Evolutionary conservation across 2,888 invertebrate genomes (phyloP).

Genomic region (Teinopalpus imperialis): DNA sequence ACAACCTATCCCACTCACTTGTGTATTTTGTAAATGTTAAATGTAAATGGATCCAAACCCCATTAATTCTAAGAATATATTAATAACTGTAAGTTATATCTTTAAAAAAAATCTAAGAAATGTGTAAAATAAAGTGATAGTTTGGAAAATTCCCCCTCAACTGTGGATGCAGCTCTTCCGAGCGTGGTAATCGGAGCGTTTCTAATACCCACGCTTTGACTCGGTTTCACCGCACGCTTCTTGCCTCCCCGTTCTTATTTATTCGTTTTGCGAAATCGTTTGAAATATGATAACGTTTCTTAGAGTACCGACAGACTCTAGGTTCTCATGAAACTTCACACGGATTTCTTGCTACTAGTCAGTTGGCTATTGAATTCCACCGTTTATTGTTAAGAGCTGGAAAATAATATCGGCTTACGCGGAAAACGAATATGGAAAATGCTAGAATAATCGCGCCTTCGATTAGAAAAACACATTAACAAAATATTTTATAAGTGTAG

Average conservation of each 20-base stretch:
- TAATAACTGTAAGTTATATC: too few relatives aligned
- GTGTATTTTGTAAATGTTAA: background rate
- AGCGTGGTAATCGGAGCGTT: conserved; percentile 80
- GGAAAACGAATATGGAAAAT: conserved; percentile 37
- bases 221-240: conserved; percentile 80
- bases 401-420: conserved; percentile 52
- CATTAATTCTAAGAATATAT: too few relatives aligned
- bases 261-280: conserved; percentile 81
- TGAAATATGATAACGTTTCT: conserved; percentile 79
- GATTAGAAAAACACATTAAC: too few relatives aligned
- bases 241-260: conserved; percentile 77
- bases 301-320: conserved; percentile 60
- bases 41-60: too few relatives aligned
- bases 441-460: too few relatives aligned
- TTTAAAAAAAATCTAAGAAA: too few relatives aligned
- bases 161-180: conserved; percentile 47
- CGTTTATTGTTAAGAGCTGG: conserved; percentile 52
- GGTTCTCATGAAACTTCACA: conserved; percentile 75
- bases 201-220: conserved; percentile 80
- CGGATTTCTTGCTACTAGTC: conserved; percentile 58
- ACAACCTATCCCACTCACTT: conserved; percentile 28
- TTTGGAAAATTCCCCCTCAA: conserved; percentile 31
- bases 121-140: too few relatives aligned
- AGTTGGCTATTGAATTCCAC: conserved; percentile 71
- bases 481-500: too few relatives aligned